These are phyloP conservation scores for Podotricha telesiphe DNA, from an alignment of 2,888 invertebrate species.

Conservation along the genomic window DNA sequence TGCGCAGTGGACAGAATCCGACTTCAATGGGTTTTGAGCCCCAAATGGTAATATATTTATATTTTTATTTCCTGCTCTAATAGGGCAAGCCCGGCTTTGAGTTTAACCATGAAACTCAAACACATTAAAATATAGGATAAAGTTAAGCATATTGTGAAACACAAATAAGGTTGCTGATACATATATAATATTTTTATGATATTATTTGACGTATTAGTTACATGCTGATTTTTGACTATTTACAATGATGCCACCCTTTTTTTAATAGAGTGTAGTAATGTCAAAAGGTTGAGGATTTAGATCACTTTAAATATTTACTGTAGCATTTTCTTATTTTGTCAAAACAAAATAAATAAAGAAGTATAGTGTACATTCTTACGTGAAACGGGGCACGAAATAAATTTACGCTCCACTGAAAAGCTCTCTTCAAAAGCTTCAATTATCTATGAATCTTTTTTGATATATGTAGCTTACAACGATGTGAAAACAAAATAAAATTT, in stretches of 20 bases:
- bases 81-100: no score
- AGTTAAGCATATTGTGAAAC: no score
- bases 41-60: no score
- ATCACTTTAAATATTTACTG: conserved; percentile 2
- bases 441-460: conserved; percentile 69
- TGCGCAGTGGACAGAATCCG: no score
- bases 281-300: conserved; percentile 4
- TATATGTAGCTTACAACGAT: conserved; percentile 37
- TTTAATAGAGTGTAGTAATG: neutral
- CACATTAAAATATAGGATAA: no score
- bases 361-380: conserved; percentile 26
- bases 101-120: no score
- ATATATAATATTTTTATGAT: no score
- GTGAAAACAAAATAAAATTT: conserved; percentile 25
- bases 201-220: no score
- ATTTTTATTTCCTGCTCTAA: no score
- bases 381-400: conserved; percentile 51
- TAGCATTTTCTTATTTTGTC: conserved; percentile 2
- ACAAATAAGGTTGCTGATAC: no score
- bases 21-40: no score
- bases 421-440: conserved; percentile 68
- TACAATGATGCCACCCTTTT: neutral
- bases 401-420: conserved; percentile 60
- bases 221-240: no score
- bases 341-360: conserved; percentile 18